Percentiles rank a stretch among this genome's conserved stretches.
Evolutionary conservation across 2,797 vertebrate genomes (phyloP).

Genomic region (Hoplostethus atlanticus): DNA sequence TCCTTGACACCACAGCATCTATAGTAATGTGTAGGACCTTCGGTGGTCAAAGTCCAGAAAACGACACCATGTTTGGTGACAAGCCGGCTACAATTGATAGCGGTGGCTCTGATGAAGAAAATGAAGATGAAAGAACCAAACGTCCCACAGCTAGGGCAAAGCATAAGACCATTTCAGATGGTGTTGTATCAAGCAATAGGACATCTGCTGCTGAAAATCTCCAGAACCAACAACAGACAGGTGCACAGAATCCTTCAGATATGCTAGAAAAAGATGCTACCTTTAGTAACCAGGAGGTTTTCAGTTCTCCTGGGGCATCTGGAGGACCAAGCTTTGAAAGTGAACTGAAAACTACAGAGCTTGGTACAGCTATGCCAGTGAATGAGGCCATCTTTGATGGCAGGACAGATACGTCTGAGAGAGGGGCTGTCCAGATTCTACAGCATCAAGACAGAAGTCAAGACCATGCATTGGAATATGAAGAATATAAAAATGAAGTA

Average conservation of each 20-base stretch:
- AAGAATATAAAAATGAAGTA: not conserved
- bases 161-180: not conserved
- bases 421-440: not conserved
- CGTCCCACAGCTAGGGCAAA: not conserved
- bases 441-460: not conserved
- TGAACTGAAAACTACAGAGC: not conserved
- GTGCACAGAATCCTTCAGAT: not conserved
- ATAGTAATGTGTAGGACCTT: not conserved
- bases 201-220: not conserved
- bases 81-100: too few relatives aligned
- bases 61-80: not conserved
- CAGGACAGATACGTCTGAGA: not conserved
- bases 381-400: not conserved
- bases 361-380: not conserved
- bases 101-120: not conserved
- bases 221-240: not conserved
- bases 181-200: not conserved
- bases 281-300: not conserved
- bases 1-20: not conserved
- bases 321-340: not conserved
- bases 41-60: not conserved
- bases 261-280: not conserved
- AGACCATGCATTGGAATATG: not conserved
- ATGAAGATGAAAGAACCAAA: not conserved
- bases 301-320: not conserved